Base-by-base conservation (phyloP, 2,113 vertebrate species). In the Anhinga anhinga region DNA sequence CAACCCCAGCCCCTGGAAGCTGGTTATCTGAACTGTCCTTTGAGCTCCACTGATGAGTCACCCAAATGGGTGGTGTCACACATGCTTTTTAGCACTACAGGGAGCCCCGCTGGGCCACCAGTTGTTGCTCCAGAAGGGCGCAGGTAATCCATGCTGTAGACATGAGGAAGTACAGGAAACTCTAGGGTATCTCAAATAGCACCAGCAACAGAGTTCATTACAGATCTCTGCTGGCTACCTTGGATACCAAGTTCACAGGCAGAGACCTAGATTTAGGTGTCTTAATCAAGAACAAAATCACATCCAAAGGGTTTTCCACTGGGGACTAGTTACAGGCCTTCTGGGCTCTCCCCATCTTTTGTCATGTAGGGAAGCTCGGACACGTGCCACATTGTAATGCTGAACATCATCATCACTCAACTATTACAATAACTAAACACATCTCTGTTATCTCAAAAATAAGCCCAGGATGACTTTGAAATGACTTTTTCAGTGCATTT, bases 391-490 rank as follows among this genome's bases (percentile, higher is more conserved):
- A 25, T 18, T 73, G 11, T 67, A 73, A 78, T 9, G 13, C 52
- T 73, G 40, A 85, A 82, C 32, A 55, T 52, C 38, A 52, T 25
- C 32, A 61, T 34, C 36, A 56, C 20, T 62, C 72, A 56, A 56
- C 29, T 61, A 44, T n/a, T 91, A 62, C 13, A 77, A 34, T 55
- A 91, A 94, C 62, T 69, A 82, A 94, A 82, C 32, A 30, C 13
- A 47, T 80, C 77, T 80, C 62, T 44, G 9, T 66, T 93, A 83
- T 63, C 63, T 95, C 85, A 23, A 93, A 94, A 95, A 86, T 27
- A 84, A 90, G 47, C 42, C 30, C 38, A 65, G 53, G 36, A 77
- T 67, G 85, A 74, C 91, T 96, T 93, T 91, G 71, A 93, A 97
- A 95, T 71, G 2, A 94, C 67, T 83, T 92, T 95, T 45, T 72